Percentiles rank a stretch among this genome's conserved stretches.
These are phyloP conservation scores for Trachythela sp. DNA, from an alignment of 64 coral and sea anemone species.

Conservation along the genomic window DNA sequence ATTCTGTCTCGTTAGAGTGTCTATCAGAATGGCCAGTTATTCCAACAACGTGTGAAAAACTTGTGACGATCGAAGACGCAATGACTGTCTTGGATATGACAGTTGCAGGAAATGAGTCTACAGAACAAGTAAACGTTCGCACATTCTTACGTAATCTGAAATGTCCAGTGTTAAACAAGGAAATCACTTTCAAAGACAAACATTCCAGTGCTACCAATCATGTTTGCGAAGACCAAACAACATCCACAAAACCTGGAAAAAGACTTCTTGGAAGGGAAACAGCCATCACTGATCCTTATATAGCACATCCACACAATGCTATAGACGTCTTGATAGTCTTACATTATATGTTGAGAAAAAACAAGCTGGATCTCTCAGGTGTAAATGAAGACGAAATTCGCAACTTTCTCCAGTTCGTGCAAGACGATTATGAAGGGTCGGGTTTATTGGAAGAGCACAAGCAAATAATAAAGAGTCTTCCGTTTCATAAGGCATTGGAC, in stretches of 20 bases:
- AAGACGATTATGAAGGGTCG: not conserved
- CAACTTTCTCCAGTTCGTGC: not conserved
- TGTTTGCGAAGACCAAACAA: not conserved
- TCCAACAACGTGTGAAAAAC: not conserved
- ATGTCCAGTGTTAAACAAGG: not conserved
- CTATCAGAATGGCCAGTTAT: not conserved
- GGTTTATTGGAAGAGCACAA: not conserved
- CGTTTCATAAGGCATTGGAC: not conserved
- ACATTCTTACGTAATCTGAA: not conserved
- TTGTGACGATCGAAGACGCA: not conserved
- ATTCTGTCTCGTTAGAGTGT: not conserved
- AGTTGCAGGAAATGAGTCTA: not conserved
- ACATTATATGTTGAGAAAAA: not conserved
- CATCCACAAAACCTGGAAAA: not conserved
- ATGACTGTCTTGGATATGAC: not conserved
- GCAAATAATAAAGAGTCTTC: not conserved
- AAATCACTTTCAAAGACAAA: not conserved
- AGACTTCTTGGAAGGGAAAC: not conserved
- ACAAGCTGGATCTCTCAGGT: not conserved
- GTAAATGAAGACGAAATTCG: not conserved
- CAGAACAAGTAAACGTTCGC: not conserved
- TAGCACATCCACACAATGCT: not conserved
- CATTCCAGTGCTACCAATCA: not conserved
- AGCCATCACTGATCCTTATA: not conserved
- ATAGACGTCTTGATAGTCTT: not conserved